Conservation (phyloP, 2,888 invertebrate species). For the Drosophila anomelani region DNA sequence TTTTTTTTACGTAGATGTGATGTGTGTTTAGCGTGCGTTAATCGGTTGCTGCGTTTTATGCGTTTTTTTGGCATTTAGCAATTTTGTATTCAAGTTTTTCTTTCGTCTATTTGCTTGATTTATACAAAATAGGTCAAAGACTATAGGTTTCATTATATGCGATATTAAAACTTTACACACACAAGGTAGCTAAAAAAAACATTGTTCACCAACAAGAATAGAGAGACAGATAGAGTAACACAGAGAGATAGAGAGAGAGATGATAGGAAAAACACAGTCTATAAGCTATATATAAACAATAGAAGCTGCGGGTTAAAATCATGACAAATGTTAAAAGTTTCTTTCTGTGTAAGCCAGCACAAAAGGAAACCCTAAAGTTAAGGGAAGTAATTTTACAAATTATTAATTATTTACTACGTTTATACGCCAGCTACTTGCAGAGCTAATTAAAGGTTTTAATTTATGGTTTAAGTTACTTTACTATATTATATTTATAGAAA, state of each 20-base stretch:
- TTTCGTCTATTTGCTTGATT: conserved; percentile 38
- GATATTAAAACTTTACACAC: conserved; percentile 73
- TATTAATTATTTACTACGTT: conserved; percentile 8
- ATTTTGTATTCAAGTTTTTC: conserved; percentile 42
- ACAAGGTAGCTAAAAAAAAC: conserved; percentile 74
- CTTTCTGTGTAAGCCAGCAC: conserved; percentile 14
- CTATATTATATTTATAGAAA: not conserved
- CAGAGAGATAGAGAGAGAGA: conserved; percentile 32
- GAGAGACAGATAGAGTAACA: conserved; percentile 34
- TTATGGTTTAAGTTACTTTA: not conserved
- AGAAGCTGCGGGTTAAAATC: conserved; percentile 31
- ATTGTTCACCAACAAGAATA: conserved; percentile 47
- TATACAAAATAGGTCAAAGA: conserved; percentile 42
- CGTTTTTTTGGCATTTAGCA: conserved; percentile 9
- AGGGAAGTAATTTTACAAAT: conserved; percentile 4
- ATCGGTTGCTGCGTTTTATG: conserved; percentile 65
- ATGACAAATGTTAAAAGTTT: conserved; percentile 27
- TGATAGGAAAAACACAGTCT: conserved; percentile 56
- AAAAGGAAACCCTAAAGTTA: not conserved
- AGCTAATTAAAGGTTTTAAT: not conserved
- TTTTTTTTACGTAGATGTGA: conserved; percentile 27
- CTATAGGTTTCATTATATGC: conserved; percentile 45
- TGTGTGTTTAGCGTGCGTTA: conserved; percentile 64
- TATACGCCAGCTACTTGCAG: conserved; percentile 19
- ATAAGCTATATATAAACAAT: conserved; percentile 73